Base-by-base conservation (phyloP, 64 coral and sea anemone genomes). In the Trachythela sp. region DNA sequence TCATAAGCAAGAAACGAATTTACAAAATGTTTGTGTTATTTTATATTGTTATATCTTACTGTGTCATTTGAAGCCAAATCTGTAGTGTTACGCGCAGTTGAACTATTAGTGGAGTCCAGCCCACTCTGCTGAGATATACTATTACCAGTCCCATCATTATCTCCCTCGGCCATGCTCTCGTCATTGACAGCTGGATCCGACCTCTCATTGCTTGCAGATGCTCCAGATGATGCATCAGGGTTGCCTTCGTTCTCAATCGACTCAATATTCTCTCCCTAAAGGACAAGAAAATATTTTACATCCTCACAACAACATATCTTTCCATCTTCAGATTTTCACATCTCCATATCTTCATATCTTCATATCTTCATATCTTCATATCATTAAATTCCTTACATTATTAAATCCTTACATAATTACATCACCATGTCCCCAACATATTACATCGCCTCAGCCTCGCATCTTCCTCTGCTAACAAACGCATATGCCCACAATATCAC, bases 161-260 rank as follows among this genome's bases (percentile, higher is more conserved):
- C 24, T 64, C 56, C 56, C 24, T 64, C 56, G 56, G 56, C 15
- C 56, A 64, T 24, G 56, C 56, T 64, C 24, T 64, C 56, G 4
- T 64, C 56, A 64, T 64, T 0, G 1, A 1, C 2, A 64, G 56
- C 0, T 64, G 20, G 56, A n/a, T 64, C 56, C 13, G 56, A n/a
- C 26, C 20, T 64, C 20, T 64, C 56, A 27, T 26, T 27, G 26
- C 56, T 11, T 7, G 56, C 56, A 8, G 26, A 27, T n/a, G 15
- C 26, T 6, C 56, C 56, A n/a, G 56, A 64, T 36, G 40, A 88
- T 22, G 89, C 89, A 33, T 97, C 95, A 42, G 87, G 89, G 87
- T 94, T 85, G 15, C 87, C 90, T 41, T 85, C 83, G 85, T 97
- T 92, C 75, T 97, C 92, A 58, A 94, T 34, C 40, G 95, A 88